A percentile compares a stretch with the other conserved stretches of the same genome.
These are phyloP conservation scores for Hypanus sabinus DNA, from an alignment of 2,113 vertebrate species.

Conservation along the genomic window DNA sequence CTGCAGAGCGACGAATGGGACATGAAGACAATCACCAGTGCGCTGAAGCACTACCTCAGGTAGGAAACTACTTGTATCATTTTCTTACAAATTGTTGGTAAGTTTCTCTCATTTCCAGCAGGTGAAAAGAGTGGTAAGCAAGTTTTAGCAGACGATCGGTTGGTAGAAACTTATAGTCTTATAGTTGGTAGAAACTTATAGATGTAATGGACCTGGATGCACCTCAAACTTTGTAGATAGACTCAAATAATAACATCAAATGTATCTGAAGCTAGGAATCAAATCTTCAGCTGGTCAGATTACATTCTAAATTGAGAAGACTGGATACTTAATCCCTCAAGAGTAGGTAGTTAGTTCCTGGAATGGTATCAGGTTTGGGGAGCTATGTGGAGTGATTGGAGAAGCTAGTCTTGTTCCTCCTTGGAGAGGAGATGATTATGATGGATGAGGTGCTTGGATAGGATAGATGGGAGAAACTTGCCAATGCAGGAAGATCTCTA, in stretches of 20 bases:
- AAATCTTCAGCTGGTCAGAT: background rate
- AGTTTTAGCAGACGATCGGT: background rate
- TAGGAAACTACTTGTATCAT: conserved; percentile 44
- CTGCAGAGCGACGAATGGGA: conserved; percentile 78
- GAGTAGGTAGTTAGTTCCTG: background rate
- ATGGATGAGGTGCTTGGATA: background rate
- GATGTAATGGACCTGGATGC: background rate
- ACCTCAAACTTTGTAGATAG: background rate
- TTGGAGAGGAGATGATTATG: background rate
- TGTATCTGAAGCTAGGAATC: background rate
- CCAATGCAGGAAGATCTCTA: background rate
- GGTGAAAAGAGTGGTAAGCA: background rate
- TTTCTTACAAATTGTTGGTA: background rate
- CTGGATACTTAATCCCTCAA: too few species aligned
- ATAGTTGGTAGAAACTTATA: background rate
- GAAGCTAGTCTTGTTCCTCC: background rate
- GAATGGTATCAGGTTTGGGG: background rate
- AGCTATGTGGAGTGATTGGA: background rate
- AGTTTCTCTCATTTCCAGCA: too few species aligned
- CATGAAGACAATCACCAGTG: conserved; percentile 91
- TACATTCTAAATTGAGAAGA: background rate
- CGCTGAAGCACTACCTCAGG: conserved; percentile 96
- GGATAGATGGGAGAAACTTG: background rate
- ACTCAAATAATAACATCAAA: background rate
- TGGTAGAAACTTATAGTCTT: background rate